Evolutionary conservation across 2,113 vertebrate genomes (phyloP).

Genomic region (Antechinus flavipes): DNA sequence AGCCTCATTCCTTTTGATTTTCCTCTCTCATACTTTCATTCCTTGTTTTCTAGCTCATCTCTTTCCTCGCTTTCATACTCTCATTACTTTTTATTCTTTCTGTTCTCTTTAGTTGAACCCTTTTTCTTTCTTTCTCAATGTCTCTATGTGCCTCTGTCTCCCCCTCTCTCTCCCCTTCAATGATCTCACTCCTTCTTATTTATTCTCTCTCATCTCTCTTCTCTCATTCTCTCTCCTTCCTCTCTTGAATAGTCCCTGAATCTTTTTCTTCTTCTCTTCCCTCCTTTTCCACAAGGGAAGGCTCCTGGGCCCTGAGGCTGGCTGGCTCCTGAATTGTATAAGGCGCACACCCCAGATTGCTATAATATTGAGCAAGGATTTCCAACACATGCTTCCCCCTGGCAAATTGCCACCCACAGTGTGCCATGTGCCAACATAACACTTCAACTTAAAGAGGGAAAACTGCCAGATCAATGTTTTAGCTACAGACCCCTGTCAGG

Average conservation of each 20-base stretch:
- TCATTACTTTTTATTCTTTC: not conserved
- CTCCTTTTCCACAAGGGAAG: slow-evolving; percentile 31
- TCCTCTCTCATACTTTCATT: not conserved
- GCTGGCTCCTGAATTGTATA: slow-evolving; percentile 74
- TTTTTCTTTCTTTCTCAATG: not conserved
- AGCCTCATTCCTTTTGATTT: not conserved
- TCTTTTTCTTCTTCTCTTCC: not conserved
- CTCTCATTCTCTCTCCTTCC: not conserved
- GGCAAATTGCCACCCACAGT: slow-evolving; percentile 86
- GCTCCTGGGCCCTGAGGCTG: slow-evolving; percentile 68
- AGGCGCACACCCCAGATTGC: slow-evolving; percentile 85
- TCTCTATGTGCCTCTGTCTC: not conserved
- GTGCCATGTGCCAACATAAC: slow-evolving; percentile 86
- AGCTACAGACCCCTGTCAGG: slow-evolving; percentile 87
- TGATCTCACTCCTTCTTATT: not conserved
- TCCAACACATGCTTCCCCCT: slow-evolving; percentile 87
- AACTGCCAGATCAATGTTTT: slow-evolving; percentile 90
- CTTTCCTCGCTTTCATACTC: not conserved
- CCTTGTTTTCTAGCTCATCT: not conserved
- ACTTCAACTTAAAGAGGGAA: slow-evolving; percentile 90
- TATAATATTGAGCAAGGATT: slow-evolving; percentile 86
- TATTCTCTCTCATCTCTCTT: not conserved
- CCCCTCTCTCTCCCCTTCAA: not conserved
- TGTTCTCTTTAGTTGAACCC: not conserved
- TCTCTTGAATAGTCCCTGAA: not conserved